Conservation (phyloP, 2,113 vertebrate genomes). For the Xiphias gladius region DNA sequence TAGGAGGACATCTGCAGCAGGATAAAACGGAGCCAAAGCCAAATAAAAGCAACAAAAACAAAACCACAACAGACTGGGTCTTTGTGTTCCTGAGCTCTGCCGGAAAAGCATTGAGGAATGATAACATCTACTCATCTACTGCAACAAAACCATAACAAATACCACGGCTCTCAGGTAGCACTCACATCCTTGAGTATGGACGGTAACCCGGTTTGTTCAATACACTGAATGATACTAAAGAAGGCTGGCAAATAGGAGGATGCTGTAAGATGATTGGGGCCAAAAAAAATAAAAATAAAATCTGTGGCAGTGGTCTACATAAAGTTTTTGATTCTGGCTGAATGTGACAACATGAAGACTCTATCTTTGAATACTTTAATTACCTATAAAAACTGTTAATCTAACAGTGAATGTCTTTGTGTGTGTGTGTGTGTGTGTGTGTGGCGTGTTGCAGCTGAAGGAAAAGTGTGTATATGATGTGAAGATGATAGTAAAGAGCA, state of each 20-base stretch:
- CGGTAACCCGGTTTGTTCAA: slow-evolving; percentile 10
- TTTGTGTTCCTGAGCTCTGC: slow-evolving; percentile 28
- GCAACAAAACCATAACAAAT: slow-evolving; percentile 23
- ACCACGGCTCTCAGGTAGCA: slow-evolving; percentile 32
- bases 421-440: slow-evolving; percentile 42
- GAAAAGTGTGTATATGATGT: slow-evolving; percentile 67
- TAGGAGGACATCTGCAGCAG: not conserved
- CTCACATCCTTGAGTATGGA: slow-evolving; percentile 28
- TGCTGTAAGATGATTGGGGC: not conserved
- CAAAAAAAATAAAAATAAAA: not conserved
- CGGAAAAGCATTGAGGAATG: slow-evolving; percentile 3
- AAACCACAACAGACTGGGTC: slow-evolving; percentile 8
- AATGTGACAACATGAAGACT: not conserved
- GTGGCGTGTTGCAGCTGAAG: slow-evolving; percentile 77
- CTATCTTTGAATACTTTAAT: not conserved
- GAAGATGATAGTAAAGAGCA: slow-evolving; percentile 74
- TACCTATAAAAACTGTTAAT: not conserved
- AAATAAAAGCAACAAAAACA: not conserved
- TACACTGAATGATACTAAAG: not conserved
- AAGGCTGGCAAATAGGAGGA: not conserved
- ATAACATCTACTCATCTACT: slow-evolving; percentile 18
- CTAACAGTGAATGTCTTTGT: not conserved
- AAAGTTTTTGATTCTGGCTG: not conserved
- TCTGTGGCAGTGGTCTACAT: not conserved
- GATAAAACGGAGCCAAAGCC: not conserved